These are phyloP conservation scores for Solenopsis fugax DNA, from an alignment of 1,140 invertebrate species.

Conservation along the genomic window DNA sequence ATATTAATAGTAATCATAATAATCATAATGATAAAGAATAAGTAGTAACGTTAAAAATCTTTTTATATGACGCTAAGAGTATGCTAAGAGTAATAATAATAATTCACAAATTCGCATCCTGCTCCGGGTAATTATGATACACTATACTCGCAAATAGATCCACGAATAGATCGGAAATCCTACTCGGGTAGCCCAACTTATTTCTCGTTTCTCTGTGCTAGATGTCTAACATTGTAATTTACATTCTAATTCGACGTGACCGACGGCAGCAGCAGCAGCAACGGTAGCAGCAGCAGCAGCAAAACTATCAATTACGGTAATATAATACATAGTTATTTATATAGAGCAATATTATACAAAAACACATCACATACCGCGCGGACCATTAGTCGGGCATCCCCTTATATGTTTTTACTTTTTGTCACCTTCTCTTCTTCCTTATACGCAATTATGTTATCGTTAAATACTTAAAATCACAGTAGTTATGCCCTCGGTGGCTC, in stretches of 20 bases:
- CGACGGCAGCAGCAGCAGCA: conserved; percentile 81
- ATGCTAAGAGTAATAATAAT: conserved; percentile 80
- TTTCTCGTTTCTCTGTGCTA: conserved; percentile 70
- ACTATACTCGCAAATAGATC: conserved; percentile 77
- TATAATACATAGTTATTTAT: conserved; percentile 87
- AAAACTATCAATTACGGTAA: conserved; percentile 82
- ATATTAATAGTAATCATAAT: conserved; percentile 71
- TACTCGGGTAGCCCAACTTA: conserved; percentile 75
- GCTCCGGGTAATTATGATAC: conserved; percentile 84
- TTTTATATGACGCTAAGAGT: conserved; percentile 80
- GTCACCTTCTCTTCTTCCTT: conserved; percentile 74
- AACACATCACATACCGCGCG: conserved; percentile 86
- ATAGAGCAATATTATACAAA: conserved; percentile 86
- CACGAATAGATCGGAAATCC: conserved; percentile 74
- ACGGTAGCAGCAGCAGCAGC: conserved; percentile 33
- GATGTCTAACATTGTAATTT: conserved; percentile 74
- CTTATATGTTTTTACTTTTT: conserved; percentile 79
- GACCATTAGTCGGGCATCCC: conserved; percentile 78
- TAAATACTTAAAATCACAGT: conserved; percentile 88
- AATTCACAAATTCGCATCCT: conserved; percentile 84
- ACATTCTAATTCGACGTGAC: conserved; percentile 77
- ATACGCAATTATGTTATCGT: conserved; percentile 84
- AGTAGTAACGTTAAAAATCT: conserved; percentile 82
- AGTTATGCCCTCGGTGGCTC: conserved; percentile 86
- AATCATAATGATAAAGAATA: conserved; percentile 77